Evolutionary conservation across 2,113 vertebrate species (phyloP), one percentile per base, ranked within the genome.

Genomic region (Phoenicopterus ruber): DNA sequence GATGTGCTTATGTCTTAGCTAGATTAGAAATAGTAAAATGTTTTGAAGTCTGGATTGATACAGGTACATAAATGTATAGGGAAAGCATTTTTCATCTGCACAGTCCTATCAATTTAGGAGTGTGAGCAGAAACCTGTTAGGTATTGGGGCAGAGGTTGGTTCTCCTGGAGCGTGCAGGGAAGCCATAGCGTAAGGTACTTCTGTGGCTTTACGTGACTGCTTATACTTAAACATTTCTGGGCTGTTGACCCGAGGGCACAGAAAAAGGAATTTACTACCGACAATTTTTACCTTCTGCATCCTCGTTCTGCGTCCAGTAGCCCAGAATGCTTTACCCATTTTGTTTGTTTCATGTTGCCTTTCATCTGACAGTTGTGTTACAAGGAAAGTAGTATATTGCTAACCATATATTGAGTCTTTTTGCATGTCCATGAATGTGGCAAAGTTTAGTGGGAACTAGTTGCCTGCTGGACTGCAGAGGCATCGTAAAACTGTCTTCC

Each of bases 341-440:
- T 77, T 70, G n/a, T 93, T 79, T 86, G 61, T 38, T 93, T 76
- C 65, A 18, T 77, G 79, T 86, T 91, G 71, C 83, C 49, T 96
- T 95, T 94, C 78, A 38, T 46, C 63, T 84, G 76, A 76, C 32
- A 62, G 80, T 74, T 67, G 11, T 82, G 59, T 71, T 93, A 11
- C 7, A 44, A 95, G 91, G 84, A 94, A 93, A 92, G 58, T 47
- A 93, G 94, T 88, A 54, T 67, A 83, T 95, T 93, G 54, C 94
- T 96, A 97, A 97, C 88, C 78, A 97, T 97, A 97, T 97, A 96
- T 97, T 96, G 97, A 97, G 98, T 98, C 98, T 97, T 97, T 98
- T 97, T 98, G 94, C 98, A 98, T 97, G 98, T 97, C 95, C 97
- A 40, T 78, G 89, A 95, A 80, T 94, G 80, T 97, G 93, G 82